Evolutionary conservation across 2,113 vertebrate genomes (phyloP).

Genomic region (Clupea harengus): DNA sequence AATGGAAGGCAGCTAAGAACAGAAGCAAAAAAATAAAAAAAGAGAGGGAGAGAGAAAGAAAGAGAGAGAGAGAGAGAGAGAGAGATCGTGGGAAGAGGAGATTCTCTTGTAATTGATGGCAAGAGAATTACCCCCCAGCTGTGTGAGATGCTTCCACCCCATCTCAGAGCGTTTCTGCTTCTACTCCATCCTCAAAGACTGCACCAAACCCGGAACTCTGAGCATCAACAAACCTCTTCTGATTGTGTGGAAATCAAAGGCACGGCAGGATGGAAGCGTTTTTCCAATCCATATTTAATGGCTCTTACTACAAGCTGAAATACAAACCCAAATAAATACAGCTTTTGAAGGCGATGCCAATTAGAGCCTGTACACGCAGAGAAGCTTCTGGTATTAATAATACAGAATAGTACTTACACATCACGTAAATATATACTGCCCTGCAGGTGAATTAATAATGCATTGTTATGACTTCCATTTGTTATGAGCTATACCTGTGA

Average conservation of each 20-base stretch:
- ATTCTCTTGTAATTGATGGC: conserved; percentile 59
- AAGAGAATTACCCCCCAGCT: conserved; percentile 50
- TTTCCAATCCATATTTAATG: not conserved
- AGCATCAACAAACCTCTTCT: not conserved
- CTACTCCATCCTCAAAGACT: not conserved
- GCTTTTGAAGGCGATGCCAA: not conserved
- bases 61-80: conserved; percentile 7
- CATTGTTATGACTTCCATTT: not conserved
- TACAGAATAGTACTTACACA: not conserved
- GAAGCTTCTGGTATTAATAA: not conserved
- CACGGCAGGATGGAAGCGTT: not conserved
- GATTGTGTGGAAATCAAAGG: not conserved
- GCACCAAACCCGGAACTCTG: not conserved
- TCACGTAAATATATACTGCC: not conserved
- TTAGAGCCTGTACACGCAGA: not conserved
- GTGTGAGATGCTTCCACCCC: conserved; percentile 35
- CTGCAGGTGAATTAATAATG: not conserved
- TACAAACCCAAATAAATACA: not conserved
- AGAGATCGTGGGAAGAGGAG: conserved; percentile 31
- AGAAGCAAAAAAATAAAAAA: not conserved
- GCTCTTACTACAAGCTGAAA: not conserved
- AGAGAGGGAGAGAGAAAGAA: not conserved
- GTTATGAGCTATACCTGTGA: not conserved
- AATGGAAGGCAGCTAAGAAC: not conserved
- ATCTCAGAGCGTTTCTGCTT: no score